Conservation (phyloP, 2,888 invertebrate genomes). For the Agrilus cyanescens region DNA sequence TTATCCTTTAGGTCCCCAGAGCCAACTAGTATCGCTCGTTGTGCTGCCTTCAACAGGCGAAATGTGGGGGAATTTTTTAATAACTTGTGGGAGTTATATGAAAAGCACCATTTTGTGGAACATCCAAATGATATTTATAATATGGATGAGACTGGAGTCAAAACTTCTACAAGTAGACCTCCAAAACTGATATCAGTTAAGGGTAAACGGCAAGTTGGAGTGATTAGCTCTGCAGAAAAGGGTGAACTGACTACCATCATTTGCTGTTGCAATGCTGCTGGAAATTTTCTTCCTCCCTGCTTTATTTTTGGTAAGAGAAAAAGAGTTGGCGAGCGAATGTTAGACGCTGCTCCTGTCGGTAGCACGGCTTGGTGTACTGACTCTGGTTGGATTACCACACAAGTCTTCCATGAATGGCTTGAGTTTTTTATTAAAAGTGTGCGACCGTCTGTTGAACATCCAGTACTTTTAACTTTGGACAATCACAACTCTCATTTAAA, state of each 20-base stretch:
- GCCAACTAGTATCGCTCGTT: conserved; percentile 10
- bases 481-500: conserved; percentile 24
- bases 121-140: too few species aligned
- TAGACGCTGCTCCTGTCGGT: conserved; percentile 20
- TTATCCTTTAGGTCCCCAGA: conserved; percentile 12
- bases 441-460: conserved; percentile 16
- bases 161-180: conserved; percentile 7
- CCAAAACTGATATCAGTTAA: conserved; percentile 31
- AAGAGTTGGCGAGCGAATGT: conserved; percentile 20
- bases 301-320: conserved; percentile 23
- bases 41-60: conserved; percentile 12
- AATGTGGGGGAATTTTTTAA: conserved; percentile 7
- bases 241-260: conserved; percentile 19
- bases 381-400: conserved; percentile 18
- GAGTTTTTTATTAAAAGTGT: conserved; percentile 17
- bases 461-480: too few species aligned
- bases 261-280: conserved; percentile 22
- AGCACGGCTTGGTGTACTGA: conserved; percentile 15
- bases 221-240: conserved; percentile 11
- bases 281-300: conserved; percentile 24
- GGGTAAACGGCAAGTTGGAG: conserved; percentile 18
- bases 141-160: too few species aligned
- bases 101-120: too few species aligned
- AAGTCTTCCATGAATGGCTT: conserved; percentile 20
- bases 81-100: too few species aligned